Percentiles rank a stretch among this genome's conserved stretches.
These are phyloP conservation scores for Cylindroiulus punctatus DNA, from an alignment of 2,888 invertebrate species.

Conservation along the genomic window DNA sequence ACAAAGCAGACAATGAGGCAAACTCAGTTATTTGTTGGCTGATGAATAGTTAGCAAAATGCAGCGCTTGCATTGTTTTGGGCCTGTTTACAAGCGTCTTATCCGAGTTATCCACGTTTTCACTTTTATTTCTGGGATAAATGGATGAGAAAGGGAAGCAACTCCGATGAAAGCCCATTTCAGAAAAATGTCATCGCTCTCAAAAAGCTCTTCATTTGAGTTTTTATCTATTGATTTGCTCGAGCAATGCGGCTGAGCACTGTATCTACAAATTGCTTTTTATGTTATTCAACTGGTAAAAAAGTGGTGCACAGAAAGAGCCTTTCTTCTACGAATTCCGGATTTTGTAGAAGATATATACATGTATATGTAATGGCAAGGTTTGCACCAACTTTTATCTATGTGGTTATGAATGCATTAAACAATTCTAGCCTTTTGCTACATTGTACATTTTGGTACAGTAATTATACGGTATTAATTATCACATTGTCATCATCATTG, in stretches of 20 bases:
- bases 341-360: not conserved
- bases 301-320: not conserved
- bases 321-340: not conserved
- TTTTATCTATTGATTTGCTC: slow-evolving; percentile 24
- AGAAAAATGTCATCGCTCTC: not conserved
- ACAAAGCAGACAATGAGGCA: not conserved
- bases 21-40: not conserved
- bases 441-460: too few relatives aligned
- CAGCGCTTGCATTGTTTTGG: not conserved
- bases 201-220: not conserved
- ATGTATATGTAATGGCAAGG: too few relatives aligned
- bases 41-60: slow-evolving; percentile 23
- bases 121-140: not conserved
- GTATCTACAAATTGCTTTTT: slow-evolving; percentile 8
- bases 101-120: not conserved
- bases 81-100: slow-evolving; percentile 10
- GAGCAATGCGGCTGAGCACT: not conserved
- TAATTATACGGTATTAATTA: too few relatives aligned
- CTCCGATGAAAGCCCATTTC: not conserved
- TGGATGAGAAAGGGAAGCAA: not conserved
- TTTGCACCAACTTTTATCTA: not conserved
- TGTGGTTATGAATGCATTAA: not conserved
- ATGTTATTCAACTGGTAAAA: slow-evolving; percentile 16
- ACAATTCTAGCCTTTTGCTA: too few relatives aligned
- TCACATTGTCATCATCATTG: too few relatives aligned